Evolutionary conservation across 1,140 invertebrate genomes (phyloP), one percentile per base, ranked within the genome.

Genomic region (Ceratosolen fusciceps): DNA sequence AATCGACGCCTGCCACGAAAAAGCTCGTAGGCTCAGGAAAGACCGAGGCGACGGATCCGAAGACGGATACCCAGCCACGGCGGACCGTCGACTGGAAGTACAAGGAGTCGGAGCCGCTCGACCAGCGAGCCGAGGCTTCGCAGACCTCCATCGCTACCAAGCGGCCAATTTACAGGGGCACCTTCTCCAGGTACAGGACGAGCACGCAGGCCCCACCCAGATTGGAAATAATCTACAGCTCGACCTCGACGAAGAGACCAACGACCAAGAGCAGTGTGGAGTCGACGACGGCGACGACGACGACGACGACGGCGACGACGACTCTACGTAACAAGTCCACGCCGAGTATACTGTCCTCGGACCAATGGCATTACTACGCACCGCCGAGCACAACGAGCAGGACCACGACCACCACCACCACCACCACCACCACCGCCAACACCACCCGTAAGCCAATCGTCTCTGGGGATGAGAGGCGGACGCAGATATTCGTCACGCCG

Each of bases 341-440:
- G 2, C 49, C 78, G 21, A 78, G 85, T 80, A 52, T 86, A 65
- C 68, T 88, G 31, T 80, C 81, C 0, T 85, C 83, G 0, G 83
- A 87, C 54, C 86, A 89, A 60, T 89, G 88, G 88, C 86, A 75
- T 16, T 90, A 90, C 47, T 84, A 87, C 16, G 85, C 86, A 2
- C 86, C 87, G 29, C 86, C 85, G 29, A 58, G 75, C 10, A 62
- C 29, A 2, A 71, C 76, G 0, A 74, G 37, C 31, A 7, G 16
- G 19, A 52, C 2, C 5, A 62, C 29, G 5, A 71, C 76, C 0
- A 74, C 47, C 31, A 7, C 21, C n/a, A 52, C 2, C 5, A 62
- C 67, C 56, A 43, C 31, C 31, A 1, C n/a, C 67, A 54, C 74
- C 82, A 71, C 65, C 0, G 72, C 54, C 31, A 62, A 75, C n/a